Conservation (phyloP, 2,797 vertebrate species). For the Lepus townsendii region DNA sequence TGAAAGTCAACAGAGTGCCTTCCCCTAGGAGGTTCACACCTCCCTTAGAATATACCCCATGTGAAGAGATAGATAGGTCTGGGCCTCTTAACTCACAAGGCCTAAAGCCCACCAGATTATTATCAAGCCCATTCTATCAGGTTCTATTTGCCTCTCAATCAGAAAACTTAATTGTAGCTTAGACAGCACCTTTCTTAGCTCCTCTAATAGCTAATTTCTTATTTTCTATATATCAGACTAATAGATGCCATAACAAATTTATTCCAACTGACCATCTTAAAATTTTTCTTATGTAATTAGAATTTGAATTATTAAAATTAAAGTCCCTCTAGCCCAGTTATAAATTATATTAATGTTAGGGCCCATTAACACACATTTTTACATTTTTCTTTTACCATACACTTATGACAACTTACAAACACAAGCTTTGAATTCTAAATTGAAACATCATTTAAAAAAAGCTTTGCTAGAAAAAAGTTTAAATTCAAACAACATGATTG, state of each 20-base stretch:
- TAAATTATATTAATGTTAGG: no score
- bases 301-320: background rate
- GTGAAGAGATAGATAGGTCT: no score
- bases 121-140: no score
- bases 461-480: background rate
- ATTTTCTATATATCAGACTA: background rate
- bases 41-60: no score
- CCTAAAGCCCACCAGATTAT: no score
- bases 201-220: background rate
- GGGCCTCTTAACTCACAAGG: no score
- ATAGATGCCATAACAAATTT: background rate
- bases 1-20: no score
- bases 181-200: no score
- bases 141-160: no score
- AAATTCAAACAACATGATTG: background rate
- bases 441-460: background rate
- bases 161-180: no score
- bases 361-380: background rate
- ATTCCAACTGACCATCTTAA: background rate
- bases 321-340: background rate
- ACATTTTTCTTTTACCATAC: background rate
- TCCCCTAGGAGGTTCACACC: no score
- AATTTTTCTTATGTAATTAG: constrained; percentile 9
- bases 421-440: background rate
- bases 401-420: background rate